Percentiles rank a stretch among this genome's conserved stretches.
These are phyloP conservation scores for Ichneumon xanthorius DNA, from an alignment of 2,888 invertebrate species.

Conservation along the genomic window DNA sequence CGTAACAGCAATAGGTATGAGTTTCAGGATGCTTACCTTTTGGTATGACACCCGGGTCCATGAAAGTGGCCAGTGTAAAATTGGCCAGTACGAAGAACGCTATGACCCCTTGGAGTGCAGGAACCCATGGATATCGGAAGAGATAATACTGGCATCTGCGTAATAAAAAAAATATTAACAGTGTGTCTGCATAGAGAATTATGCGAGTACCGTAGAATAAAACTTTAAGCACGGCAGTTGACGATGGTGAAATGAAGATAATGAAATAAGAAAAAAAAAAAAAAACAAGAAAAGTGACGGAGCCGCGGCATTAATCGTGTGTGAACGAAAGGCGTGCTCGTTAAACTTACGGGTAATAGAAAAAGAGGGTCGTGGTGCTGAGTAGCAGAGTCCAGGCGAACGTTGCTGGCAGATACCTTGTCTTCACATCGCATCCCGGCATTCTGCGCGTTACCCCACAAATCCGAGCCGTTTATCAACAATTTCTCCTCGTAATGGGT, in stretches of 20 bases:
- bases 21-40: constrained; percentile 89
- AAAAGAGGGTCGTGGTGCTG: constrained; percentile 97
- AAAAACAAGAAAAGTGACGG: constrained; percentile 11
- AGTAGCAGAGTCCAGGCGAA: constrained; percentile 99
- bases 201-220: constrained; percentile 38
- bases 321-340: constrained; percentile 45
- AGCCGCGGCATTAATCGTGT: constrained; percentile 31
- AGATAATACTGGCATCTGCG: constrained; percentile 95
- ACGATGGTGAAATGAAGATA: not conserved
- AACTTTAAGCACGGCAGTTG: not conserved
- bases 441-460: constrained; percentile 86
- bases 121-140: constrained; percentile 94
- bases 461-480: constrained; percentile 17
- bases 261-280: constrained; percentile 16
- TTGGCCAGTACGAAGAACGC: constrained; percentile 99
- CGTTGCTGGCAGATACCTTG: constrained; percentile 98
- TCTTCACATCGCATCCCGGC: constrained; percentile 98
- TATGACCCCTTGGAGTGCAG: constrained; percentile 96
- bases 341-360: constrained; percentile 97
- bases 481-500: constrained; percentile 57
- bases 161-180: constrained; percentile 69
- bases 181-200: constrained; percentile 5
- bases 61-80: constrained; percentile 99
- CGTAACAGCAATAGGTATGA: not conserved
- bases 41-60: constrained; percentile 99